Base-by-base conservation (phyloP, 2,888 invertebrate species). In the Polymixis flavicincta region DNA sequence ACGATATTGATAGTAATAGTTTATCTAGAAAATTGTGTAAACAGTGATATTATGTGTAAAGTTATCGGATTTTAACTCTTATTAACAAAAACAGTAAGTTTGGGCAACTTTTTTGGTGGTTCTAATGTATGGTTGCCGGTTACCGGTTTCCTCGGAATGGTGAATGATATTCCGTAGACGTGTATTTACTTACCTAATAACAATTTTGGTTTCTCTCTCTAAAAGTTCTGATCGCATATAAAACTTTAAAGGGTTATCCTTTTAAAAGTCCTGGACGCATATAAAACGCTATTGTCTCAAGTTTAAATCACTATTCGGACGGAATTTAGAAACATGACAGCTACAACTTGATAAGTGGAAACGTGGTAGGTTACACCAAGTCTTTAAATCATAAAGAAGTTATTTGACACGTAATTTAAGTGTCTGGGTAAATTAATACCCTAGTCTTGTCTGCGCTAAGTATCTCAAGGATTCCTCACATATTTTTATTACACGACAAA, bases 11-110 rank as follows among this genome's bases (percentile, higher is more conserved):
- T 54, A 55, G 13, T 42, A 54, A 8, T 71, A 57, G 6, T 65
- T 48, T 54, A 71, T 42, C 45, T 65, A 83, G 7, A 42, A 37
- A 25, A 45, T 17, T 25, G 80, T 84, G 80, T 80, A 1, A 63
- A 37, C 19, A 67, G 84, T 80, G 80, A 45, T 55, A 67, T 52
- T 77, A 82, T 77, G 77, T 60, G 74, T 84, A 54, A 57, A 84
- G 48, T 80, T 80, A 80, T 84, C 72, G 80, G 80, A 80, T 80
- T 71, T 84, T 80, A 67, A 64, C 59, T n/a, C 59, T 54, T 72
- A 19, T 57, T 17, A 48, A 42, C 25, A 28, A 25, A 73, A 57
- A 50, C 54, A 5, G 80, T 80, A 80, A 80, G 80, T 80, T 55
- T n/a, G 45, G 0, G 1, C 0, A 28, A 59, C 3, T 19, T 48